A percentile compares a stretch with the other conserved stretches of the same genome.
Evolutionary conservation across 1,140 invertebrate genomes (phyloP).

Genomic region (Babylonia areolata): DNA sequence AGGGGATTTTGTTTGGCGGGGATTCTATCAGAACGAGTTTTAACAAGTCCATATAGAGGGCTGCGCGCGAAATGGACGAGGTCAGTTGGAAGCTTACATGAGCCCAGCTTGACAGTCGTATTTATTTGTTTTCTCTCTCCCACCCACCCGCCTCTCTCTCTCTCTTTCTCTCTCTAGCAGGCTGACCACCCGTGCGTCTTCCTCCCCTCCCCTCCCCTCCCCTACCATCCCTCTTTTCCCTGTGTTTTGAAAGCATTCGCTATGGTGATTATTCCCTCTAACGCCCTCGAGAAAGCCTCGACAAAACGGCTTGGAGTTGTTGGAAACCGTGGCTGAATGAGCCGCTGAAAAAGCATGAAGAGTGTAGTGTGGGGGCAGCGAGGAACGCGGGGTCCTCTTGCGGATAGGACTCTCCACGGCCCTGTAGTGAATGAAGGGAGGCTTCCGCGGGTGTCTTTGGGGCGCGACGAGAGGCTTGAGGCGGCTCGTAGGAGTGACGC

Average conservation of each 20-base stretch:
- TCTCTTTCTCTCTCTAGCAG: background rate
- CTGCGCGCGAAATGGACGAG: background rate
- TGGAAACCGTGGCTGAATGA: background rate
- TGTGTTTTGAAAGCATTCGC: slow-evolving; percentile 3
- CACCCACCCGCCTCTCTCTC: background rate
- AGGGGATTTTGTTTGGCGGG: no score
- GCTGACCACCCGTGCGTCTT: background rate
- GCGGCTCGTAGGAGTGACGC: background rate
- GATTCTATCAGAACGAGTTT: no score
- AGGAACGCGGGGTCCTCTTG: background rate
- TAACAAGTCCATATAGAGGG: background rate
- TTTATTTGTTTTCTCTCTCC: background rate
- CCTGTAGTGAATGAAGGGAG: background rate
- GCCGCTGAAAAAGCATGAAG: background rate
- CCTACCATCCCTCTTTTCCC: background rate
- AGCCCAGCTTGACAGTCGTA: background rate
- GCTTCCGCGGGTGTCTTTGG: background rate
- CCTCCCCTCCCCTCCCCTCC: no score
- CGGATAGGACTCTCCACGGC: background rate
- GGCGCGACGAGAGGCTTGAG: background rate
- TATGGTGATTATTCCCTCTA: background rate
- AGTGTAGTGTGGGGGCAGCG: background rate
- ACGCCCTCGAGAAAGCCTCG: slow-evolving; percentile 1
- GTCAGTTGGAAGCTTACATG: background rate
- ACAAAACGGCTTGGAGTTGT: background rate